Evolutionary conservation across 2,888 invertebrate species (phyloP).

Genomic region (Oscheius onirici): DNA sequence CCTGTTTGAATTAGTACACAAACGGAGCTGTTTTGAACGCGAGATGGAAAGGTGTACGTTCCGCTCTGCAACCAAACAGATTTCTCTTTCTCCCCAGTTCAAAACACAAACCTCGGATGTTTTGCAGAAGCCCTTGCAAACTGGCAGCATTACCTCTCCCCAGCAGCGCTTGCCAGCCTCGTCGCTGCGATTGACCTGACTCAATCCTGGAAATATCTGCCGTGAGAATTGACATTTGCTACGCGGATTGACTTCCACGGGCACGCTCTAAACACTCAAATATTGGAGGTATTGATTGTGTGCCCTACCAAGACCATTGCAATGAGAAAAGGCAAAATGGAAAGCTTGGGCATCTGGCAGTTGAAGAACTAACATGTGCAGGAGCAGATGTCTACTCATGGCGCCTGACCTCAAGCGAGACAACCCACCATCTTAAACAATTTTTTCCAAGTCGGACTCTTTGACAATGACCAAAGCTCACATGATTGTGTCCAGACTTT

Average conservation of each 20-base stretch:
- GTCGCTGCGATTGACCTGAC: conserved; percentile 32
- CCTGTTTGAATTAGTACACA: conserved; percentile 47
- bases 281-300: background rate
- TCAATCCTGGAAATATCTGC: conserved; percentile 43
- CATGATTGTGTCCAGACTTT: background rate
- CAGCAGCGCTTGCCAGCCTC: conserved; percentile 37
- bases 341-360: conserved; percentile 3
- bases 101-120: conserved; percentile 45
- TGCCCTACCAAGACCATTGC: background rate
- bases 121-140: conserved; percentile 54
- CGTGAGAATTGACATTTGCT: conserved; percentile 43
- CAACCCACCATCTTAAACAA: background rate
- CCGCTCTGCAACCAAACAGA: conserved; percentile 41
- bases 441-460: background rate
- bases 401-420: background rate
- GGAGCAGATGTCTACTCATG: conserved; percentile 5
- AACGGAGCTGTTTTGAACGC: conserved; percentile 45
- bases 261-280: conserved; percentile 13
- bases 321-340: background rate
- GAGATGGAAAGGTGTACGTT: conserved; percentile 48
- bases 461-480: no score
- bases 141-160: conserved; percentile 47
- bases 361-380: background rate
- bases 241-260: conserved; percentile 19
- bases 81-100: background rate